Base-by-base conservation (phyloP, 2,113 vertebrate genomes). In the Pitta sordida region DNA sequence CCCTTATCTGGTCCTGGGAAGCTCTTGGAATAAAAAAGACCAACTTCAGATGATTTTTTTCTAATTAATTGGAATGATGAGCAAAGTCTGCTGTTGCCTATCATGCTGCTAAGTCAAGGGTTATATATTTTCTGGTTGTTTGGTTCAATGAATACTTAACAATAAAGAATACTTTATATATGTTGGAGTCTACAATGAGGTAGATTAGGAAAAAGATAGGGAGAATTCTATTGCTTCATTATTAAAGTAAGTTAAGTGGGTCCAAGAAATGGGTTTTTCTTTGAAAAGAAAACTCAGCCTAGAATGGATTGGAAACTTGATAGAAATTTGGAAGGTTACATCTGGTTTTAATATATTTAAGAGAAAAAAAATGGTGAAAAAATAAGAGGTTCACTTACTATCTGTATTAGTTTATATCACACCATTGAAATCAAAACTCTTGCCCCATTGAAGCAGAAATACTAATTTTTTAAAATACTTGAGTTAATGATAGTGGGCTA, bases 241-340 rank as follows among this genome's bases (percentile, higher is more conserved):
- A 30, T 46, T 43, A 39, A 18, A 63, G 34, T 43, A 83, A 49
- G 3, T 34, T 36, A 11, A 4, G 2, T 34, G n/a, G 4, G 8
- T 44, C 23, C 13, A 92, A 53, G 23, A 53, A 17, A 46, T 23
- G 3, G 0, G 2, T 21, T 41, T 88, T 56, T 51, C 2, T 0
- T 37, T 49, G 37, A 9, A 83, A 78, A 6, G 15, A 90, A 51
- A 3, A 79, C 5, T 4, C 41, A 56, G 41, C 76, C 22, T 34
- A n/a, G 24, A 79, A 65, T 13, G 29, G 8, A 4, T 69, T 70
- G 18, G 11, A 74, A 92, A 74, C 16, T 24, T 44, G 3, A 12
- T 16, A 46, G 11, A 41, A 69, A 4, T 20, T 53, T 39, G 26
- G 23, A 71, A 76, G 13, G 2, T 0, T 76, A 22, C 22, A 13